These are phyloP conservation scores for Pardalotus punctatus DNA, from an alignment of 2,113 vertebrate species.

Conservation along the genomic window DNA sequence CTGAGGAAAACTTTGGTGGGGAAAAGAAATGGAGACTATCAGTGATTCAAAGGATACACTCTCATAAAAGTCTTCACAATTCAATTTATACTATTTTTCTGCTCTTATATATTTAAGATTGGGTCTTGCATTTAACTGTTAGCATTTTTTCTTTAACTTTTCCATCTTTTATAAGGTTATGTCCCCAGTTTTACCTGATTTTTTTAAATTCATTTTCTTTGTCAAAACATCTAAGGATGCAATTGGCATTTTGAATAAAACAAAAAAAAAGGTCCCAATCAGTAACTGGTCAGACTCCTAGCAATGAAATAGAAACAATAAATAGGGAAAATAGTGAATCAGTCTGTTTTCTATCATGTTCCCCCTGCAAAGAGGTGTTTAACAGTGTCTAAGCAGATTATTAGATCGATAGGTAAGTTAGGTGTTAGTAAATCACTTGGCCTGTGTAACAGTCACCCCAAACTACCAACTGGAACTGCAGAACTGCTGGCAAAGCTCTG, in stretches of 20 bases:
- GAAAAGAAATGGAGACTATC: background rate
- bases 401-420: background rate
- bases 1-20: background rate
- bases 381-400: background rate
- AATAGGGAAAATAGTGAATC: background rate
- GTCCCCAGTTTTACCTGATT: background rate
- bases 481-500: background rate
- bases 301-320: background rate
- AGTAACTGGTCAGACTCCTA: background rate
- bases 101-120: background rate
- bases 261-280: background rate
- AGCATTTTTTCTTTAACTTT: background rate
- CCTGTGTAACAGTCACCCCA: background rate
- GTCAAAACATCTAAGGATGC: background rate
- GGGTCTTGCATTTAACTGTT: background rate
- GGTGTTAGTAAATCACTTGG: background rate
- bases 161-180: background rate
- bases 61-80: background rate
- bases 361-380: fast-evolving
- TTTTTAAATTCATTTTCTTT: background rate
- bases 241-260: background rate
- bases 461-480: background rate
- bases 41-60: background rate
- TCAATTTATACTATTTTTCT: background rate
- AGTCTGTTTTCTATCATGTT: background rate